Evolutionary conservation across 1,140 invertebrate genomes (phyloP).

Genomic region (Pteromalus puparum): DNA sequence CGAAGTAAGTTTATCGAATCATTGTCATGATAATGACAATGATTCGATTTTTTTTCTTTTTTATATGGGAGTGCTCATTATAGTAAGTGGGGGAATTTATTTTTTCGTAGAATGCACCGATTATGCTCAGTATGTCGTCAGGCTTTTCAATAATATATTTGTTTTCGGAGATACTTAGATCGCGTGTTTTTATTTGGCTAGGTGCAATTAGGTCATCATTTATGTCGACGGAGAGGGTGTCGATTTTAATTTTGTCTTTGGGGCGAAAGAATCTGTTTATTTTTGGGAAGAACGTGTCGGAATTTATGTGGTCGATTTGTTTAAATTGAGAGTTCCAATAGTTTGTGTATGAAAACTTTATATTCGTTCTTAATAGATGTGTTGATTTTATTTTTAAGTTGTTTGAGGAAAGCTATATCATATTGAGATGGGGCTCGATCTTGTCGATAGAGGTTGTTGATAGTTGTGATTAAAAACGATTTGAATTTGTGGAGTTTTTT

Average conservation of each 20-base stretch:
- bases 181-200: background rate
- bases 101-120: constrained; percentile 18
- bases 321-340: background rate
- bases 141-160: background rate
- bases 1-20: constrained; percentile 8
- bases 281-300: background rate
- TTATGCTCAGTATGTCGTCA: background rate
- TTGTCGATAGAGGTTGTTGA: background rate
- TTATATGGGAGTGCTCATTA: background rate
- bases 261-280: background rate
- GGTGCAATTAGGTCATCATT: background rate
- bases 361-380: background rate
- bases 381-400: background rate
- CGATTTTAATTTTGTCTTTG: background rate
- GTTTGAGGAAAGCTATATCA: background rate
- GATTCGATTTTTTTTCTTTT: too few relatives aligned
- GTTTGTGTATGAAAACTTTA: background rate
- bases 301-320: background rate
- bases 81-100: constrained; percentile 2
- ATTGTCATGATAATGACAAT: too few relatives aligned
- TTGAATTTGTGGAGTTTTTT: constrained; percentile 31
- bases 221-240: background rate
- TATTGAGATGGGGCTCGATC: too few relatives aligned
- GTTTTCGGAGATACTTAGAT: background rate
- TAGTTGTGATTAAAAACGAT: background rate